These are phyloP conservation scores for Mystacornis crossleyi DNA, from an alignment of 2,113 vertebrate species.

Conservation along the genomic window DNA sequence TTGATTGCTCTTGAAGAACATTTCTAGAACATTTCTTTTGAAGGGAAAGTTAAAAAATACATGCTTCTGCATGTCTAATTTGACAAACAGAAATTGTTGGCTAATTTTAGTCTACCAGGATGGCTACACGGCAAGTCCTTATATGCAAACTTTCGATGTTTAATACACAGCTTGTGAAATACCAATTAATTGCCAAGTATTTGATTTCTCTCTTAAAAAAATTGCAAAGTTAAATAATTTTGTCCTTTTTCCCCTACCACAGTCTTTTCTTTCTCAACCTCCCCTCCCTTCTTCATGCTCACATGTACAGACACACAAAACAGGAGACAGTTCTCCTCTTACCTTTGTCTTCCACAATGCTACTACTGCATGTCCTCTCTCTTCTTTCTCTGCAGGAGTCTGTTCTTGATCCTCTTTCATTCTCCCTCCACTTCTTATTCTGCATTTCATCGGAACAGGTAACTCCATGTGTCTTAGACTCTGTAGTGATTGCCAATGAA, in stretches of 20 bases:
- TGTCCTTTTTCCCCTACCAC: neutral
- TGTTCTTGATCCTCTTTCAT: neutral
- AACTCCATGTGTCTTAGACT: neutral
- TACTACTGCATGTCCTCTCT: neutral
- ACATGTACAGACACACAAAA: fast-evolving
- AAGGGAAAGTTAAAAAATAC: neutral
- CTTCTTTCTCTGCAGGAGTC: neutral
- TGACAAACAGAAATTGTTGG: neutral
- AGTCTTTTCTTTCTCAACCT: neutral
- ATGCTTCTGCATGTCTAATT: neutral
- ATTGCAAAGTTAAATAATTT: neutral
- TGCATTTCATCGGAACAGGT: neutral
- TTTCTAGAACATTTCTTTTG: neutral
- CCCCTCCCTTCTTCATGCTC: fast-evolving
- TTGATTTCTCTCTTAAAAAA: neutral
- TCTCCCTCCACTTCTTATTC: neutral
- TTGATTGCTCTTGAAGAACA: neutral
- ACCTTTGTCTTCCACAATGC: neutral
- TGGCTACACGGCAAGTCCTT: neutral
- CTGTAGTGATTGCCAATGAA: neutral
- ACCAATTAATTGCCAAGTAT: neutral
- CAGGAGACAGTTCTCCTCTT: neutral
- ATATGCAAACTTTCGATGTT: neutral
- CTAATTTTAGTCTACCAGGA: neutral
- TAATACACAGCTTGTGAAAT: neutral